phyloP scores from a whole-genome alignment of 2,797 vertebrate genomes.

The Lagorchestes hirsutus region DNA sequence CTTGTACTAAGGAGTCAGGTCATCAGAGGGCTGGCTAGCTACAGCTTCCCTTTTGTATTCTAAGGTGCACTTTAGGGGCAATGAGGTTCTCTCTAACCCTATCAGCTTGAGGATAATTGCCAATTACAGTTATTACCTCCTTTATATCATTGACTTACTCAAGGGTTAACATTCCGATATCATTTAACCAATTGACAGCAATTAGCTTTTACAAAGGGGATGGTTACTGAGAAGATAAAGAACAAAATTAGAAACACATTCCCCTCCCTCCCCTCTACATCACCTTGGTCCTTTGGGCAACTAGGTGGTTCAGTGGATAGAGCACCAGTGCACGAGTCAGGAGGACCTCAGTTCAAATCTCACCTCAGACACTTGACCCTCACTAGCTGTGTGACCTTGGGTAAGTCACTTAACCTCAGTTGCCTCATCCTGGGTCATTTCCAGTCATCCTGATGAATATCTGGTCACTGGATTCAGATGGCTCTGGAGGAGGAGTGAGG shows the following conservation, averaged over 20 bases:
- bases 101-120: neutral
- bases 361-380: no score
- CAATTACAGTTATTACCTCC: neutral
- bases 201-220: neutral
- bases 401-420: no score
- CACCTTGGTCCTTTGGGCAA: neutral
- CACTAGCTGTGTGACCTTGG: no score
- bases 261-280: neutral
- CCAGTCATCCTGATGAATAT: no score
- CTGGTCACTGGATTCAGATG: no score
- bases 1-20: neutral
- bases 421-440: no score
- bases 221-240: neutral
- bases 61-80: neutral
- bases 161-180: neutral
- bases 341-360: no score
- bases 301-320: no score
- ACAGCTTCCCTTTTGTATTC: neutral
- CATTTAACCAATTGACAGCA: neutral
- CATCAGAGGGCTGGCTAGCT: neutral
- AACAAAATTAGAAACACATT: neutral
- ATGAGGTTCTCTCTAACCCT: neutral
- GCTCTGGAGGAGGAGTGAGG: no score
- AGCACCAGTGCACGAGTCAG: no score
- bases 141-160: neutral